Conservation (phyloP, 2,888 invertebrate genomes). For the Hypercompe scribonia region DNA sequence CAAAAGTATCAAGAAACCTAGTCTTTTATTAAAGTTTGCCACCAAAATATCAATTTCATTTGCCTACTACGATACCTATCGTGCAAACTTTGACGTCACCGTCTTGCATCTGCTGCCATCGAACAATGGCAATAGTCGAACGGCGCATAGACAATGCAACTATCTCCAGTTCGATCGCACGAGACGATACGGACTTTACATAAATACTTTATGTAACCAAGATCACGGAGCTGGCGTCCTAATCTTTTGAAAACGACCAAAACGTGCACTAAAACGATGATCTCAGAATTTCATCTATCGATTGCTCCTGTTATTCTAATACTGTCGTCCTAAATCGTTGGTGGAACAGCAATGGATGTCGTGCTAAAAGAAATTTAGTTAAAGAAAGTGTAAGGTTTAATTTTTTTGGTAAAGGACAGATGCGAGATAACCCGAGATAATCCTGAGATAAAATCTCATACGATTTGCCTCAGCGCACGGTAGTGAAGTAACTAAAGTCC, state of each 20-base stretch:
- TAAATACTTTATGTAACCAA: slow-evolving; percentile 77
- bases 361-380: background rate
- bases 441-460: slow-evolving; percentile 76
- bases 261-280: slow-evolving; percentile 13
- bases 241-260: slow-evolving; percentile 35
- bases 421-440: slow-evolving; percentile 81
- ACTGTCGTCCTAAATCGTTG: background rate
- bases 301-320: slow-evolving; percentile 40
- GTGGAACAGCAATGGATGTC: slow-evolving; percentile 46
- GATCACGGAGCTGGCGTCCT: slow-evolving; percentile 70
- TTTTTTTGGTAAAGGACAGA: slow-evolving; percentile 61
- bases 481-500: slow-evolving; percentile 60
- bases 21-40: background rate
- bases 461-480: slow-evolving; percentile 76
- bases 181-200: slow-evolving; percentile 69
- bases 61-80: slow-evolving; percentile 4
- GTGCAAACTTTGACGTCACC: slow-evolving; percentile 15
- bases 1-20: background rate
- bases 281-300: slow-evolving; percentile 13
- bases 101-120: slow-evolving; percentile 42
- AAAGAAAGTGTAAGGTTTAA: slow-evolving; percentile 28
- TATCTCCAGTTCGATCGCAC: slow-evolving; percentile 59
- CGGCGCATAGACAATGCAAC: slow-evolving; percentile 44
- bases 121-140: slow-evolving; percentile 45
- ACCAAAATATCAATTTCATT: slow-evolving; percentile 22